Conservation (phyloP, 2,113 vertebrate species). For the Carassius auratus region DNA sequence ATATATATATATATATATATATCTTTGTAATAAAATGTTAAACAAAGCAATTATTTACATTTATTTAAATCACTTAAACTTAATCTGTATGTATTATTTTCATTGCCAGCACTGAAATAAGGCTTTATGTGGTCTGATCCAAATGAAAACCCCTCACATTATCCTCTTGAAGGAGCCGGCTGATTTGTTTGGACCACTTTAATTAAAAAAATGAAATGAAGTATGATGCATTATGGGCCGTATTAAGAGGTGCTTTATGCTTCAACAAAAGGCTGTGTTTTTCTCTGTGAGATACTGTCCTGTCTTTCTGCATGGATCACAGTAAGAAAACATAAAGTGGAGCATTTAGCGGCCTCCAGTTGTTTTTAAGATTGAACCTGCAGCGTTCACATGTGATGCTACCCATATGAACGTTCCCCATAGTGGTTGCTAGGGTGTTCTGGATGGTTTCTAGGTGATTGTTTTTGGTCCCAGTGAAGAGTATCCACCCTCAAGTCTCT, state of each 20-base stretch:
- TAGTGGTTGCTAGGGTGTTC: background rate
- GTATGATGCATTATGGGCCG: background rate
- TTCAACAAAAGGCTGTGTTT: slow-evolving; percentile 11
- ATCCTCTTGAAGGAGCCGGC: background rate
- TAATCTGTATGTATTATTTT: background rate
- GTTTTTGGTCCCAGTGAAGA: background rate
- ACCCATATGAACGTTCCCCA: background rate
- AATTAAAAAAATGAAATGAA: background rate
- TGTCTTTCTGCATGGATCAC: background rate
- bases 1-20: too few species aligned
- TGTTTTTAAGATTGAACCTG: background rate
- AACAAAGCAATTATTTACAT: too few species aligned
- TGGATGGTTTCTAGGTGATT: background rate
- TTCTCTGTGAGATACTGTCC: background rate
- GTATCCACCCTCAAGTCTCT: background rate
- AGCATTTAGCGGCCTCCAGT: background rate
- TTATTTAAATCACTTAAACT: too few species aligned
- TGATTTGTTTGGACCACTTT: background rate
- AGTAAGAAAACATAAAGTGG: background rate
- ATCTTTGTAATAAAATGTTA: too few species aligned
- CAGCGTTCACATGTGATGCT: background rate
- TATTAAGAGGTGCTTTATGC: background rate
- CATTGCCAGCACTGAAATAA: background rate
- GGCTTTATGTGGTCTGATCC: background rate
- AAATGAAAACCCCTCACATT: background rate